Percentiles rank a stretch among this genome's conserved stretches.
phyloP scores from a whole-genome alignment of 2,113 vertebrate genomes.

The Anseranas semipalmata region DNA sequence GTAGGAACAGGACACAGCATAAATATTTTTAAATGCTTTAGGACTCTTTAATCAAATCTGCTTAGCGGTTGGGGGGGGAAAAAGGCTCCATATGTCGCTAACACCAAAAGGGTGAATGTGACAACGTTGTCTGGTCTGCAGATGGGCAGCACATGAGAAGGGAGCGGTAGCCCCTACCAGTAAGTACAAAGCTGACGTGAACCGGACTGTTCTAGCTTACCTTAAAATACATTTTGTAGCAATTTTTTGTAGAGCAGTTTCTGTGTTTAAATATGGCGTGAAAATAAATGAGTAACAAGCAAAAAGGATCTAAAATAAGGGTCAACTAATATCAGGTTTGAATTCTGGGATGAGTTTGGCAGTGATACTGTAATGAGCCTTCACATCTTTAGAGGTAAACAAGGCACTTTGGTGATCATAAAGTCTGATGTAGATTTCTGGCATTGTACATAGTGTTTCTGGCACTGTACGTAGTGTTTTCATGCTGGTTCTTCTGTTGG shows the following conservation, averaged over 20 bases:
- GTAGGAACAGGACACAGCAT: background rate
- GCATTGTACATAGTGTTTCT: background rate
- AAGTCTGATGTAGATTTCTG: background rate
- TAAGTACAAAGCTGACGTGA: background rate
- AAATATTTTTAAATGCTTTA: background rate
- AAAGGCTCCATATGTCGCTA: background rate
- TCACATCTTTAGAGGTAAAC: background rate
- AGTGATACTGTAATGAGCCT: background rate
- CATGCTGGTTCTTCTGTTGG: background rate
- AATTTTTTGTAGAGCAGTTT: background rate
- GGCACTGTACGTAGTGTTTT: background rate
- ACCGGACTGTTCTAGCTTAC: background rate
- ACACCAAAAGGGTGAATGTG: background rate
- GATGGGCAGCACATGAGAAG: background rate
- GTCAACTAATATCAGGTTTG: background rate
- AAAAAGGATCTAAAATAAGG: background rate
- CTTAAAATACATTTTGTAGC: background rate
- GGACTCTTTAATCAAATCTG: background rate
- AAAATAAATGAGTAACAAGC: background rate
- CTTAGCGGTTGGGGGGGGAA: background rate
- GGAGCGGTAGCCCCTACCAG: background rate
- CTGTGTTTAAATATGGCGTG: background rate
- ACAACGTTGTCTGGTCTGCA: background rate
- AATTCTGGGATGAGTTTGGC: background rate
- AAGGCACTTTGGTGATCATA: background rate